These are phyloP conservation scores for Epinephelus moara DNA, from an alignment of 2,113 vertebrate genomes.

Conservation along the genomic window DNA sequence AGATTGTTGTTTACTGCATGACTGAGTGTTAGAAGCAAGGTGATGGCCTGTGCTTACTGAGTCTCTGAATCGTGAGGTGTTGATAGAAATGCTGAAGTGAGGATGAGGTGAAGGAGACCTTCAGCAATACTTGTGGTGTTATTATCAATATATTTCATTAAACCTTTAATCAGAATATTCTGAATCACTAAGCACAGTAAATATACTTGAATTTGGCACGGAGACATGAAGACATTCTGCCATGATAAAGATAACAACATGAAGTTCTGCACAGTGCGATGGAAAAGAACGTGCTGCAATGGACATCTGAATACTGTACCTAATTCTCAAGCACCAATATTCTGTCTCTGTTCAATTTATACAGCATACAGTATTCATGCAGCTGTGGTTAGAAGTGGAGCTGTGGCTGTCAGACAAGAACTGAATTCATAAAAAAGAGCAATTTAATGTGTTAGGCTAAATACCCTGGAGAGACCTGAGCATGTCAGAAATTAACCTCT, in stretches of 20 bases:
- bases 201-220: not conserved
- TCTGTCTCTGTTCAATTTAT: not conserved
- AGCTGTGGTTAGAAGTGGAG: not conserved
- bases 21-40: slow-evolving; percentile 29
- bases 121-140: not conserved
- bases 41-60: not conserved
- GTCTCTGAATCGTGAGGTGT: slow-evolving; percentile 10
- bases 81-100: not conserved
- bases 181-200: not conserved
- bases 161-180: not conserved
- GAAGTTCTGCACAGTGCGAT: not conserved
- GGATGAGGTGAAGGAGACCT: slow-evolving; percentile 15
- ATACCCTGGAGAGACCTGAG: not conserved
- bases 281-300: not conserved
- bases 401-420: slow-evolving; percentile 5
- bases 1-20: slow-evolving; percentile 27
- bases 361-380: not conserved
- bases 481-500: not conserved
- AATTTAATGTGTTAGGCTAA: not conserved
- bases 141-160: not conserved
- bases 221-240: not conserved
- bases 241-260: not conserved
- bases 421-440: not conserved
- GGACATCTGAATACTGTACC: not conserved
- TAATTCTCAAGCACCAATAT: not conserved